Evolutionary conservation across 2,113 vertebrate species (phyloP), one percentile per base, ranked within the genome.

Genomic region (Platysteira castanea): DNA sequence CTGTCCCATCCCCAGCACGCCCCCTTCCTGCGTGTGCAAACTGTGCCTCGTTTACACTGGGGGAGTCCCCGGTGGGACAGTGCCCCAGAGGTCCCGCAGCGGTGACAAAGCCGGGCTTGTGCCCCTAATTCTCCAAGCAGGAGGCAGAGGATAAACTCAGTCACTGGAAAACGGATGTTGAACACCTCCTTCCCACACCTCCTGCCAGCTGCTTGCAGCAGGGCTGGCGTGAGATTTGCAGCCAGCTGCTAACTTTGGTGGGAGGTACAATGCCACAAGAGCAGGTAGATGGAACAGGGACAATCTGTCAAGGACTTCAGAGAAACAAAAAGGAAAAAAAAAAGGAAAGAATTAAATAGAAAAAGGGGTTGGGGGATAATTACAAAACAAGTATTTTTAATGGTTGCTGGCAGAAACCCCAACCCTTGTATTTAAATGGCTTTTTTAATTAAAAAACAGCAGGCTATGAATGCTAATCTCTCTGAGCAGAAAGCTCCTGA

Each of bases 121-220:
- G 78, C 35, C 68, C 82, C 68, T 67, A 77, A 77, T 87, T 71
- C 74, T 47, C 27, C 5, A 1, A 71, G 79, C n/a, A 68, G 85
- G 71, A 95, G 85, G 79, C 59, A 78, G 56, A 90, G 94, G 93
- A 97, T 90, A n/a, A 94, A 79, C 84, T 81, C 95, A 94, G 89
- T 54, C 73, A 27, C 84, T 94, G 91, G 96, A 87, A 96, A 97
- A 87, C 8, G 49, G 90, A 86, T 96, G 94, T 95, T 89, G 90
- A 97, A 87, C 96, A 96, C 98, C 98, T 98, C 98, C 98, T 98
- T 98, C 98, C 96, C 84, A 94, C 97, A 95, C 78, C 97, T 97
- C 97, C 97, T 97, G 93, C 95, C 84, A 92, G 96, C 91, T 92
- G 95, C 88, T 93, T 68, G 91, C 91, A 87, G 87, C 70, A 86